Base-by-base conservation (phyloP, 2,797 vertebrate genomes). In the Lophius americanus region DNA sequence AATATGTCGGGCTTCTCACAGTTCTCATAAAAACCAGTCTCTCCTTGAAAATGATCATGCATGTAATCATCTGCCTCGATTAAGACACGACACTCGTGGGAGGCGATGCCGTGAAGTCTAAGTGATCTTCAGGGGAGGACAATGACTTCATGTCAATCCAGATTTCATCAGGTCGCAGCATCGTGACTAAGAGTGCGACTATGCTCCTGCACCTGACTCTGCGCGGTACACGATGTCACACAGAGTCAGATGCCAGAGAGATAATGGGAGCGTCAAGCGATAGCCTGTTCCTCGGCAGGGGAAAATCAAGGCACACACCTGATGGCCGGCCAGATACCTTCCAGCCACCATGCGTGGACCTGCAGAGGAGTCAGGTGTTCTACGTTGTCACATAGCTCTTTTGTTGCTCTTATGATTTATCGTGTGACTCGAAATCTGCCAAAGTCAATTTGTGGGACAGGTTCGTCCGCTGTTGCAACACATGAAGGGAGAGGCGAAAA, bases 271-370 rank as follows among this genome's bases (percentile, higher is more conserved):
- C 65, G 68, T 68, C 80, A 79, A 63, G 56, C 60, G 38, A 67
- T 60, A 64, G 10, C 53, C 56, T 59, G 39, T 23, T 37, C 72
- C 7, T 64, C 7, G 35, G 50, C 39, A 64, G 60, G 70, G 47
- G 61, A 83, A 64, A 73, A 44, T 5, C 58, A 36, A n/a, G n/a
- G 44, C 36, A 11, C 51, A 37, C 52, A 2, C 38, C 49, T n/a
- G 59, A 85, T 82, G 13, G 46, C 43, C 62, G 12, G 35, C 4
- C 9, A 50, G 89, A 92, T 91, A 89, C 23, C 9, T 50, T 10
- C 9, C 9, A 33, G 33, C 11, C 11, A 9, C 38, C 7, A 43
- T 9, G 6, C 46, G n/a, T 5, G 2, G 41, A 67, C 68, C 57
- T 48, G 49, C 9, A 49, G 14, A 58, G 49, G 46, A 58, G 9